phyloP scores from a whole-genome alignment of 2,113 vertebrate genomes.

The Onychostoma macrolepis region DNA sequence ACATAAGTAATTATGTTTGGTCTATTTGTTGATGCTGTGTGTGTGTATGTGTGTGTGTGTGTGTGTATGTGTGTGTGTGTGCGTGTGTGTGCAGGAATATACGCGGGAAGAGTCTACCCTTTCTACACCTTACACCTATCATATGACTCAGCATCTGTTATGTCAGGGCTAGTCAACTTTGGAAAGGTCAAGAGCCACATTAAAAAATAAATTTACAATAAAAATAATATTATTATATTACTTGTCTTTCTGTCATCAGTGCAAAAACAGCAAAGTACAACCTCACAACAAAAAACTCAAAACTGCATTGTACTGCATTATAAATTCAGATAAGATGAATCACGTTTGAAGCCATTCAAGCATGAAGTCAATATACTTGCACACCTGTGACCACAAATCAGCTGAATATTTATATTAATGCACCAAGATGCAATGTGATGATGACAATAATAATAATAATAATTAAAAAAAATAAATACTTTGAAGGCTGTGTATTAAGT shows the following conservation, averaged over 20 bases:
- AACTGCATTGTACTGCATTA: not conserved
- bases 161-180: too few species aligned
- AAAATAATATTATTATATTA: too few species aligned
- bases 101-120: too few species aligned
- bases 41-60: not conserved
- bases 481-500: not conserved
- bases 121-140: too few species aligned
- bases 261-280: not conserved
- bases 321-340: not conserved
- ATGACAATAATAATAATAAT: too few species aligned
- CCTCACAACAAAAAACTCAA: not conserved
- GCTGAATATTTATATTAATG: not conserved
- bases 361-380: not conserved
- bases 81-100: too few species aligned
- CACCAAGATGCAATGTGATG: not conserved
- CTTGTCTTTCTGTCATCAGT: not conserved
- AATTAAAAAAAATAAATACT: not conserved
- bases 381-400: not conserved
- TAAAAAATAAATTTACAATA: too few species aligned
- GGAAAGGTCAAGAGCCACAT: too few species aligned
- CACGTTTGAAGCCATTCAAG: not conserved
- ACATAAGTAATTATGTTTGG: slow-evolving; percentile 15
- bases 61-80: too few species aligned
- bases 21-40: not conserved
- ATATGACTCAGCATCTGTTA: too few species aligned